phyloP scores from a whole-genome alignment of 1,140 invertebrate species.

The Drosophila persimilis region DNA sequence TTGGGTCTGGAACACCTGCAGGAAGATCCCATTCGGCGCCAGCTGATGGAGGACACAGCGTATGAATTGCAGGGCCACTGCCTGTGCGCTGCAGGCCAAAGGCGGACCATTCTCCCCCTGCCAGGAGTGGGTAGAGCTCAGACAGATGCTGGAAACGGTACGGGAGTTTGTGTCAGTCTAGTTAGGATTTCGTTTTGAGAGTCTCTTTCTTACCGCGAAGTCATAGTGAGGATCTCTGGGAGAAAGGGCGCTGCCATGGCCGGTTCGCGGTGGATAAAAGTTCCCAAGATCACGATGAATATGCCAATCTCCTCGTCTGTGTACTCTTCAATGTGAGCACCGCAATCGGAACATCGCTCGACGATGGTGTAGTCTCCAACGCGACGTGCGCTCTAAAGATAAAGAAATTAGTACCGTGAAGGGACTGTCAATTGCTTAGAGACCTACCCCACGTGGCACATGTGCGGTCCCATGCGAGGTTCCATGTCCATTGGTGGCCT shows the following conservation, averaged over 20 bases:
- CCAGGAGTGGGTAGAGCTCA: slow-evolving; percentile 93
- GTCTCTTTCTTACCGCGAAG: slow-evolving; percentile 88
- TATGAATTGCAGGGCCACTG: slow-evolving; percentile 98
- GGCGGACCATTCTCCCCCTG: slow-evolving; percentile 94
- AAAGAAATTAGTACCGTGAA: not conserved
- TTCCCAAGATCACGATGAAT: slow-evolving; percentile 96
- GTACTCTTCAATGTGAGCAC: slow-evolving; percentile 94
- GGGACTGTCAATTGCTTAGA: not conserved
- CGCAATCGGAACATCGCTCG: slow-evolving; percentile 90
- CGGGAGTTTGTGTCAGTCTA: too few species aligned
- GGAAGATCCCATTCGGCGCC: slow-evolving; percentile 97
- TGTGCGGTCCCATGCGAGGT: slow-evolving; percentile 30
- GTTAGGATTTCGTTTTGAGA: too few species aligned
- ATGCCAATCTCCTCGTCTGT: slow-evolving; percentile 98
- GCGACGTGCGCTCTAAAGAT: slow-evolving; percentile 85
- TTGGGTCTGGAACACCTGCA: slow-evolving; percentile 97
- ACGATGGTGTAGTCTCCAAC: slow-evolving; percentile 89
- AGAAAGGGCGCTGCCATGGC: slow-evolving; percentile 95
- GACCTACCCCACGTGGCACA: slow-evolving; percentile 61
- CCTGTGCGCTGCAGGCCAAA: slow-evolving; percentile 93
- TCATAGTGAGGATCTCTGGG: slow-evolving; percentile 94
- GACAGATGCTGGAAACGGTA: slow-evolving; percentile 85
- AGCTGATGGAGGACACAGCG: slow-evolving; percentile 98
- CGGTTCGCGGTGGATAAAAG: slow-evolving; percentile 98
- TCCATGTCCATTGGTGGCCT: slow-evolving; percentile 59